Evolutionary conservation across 2,113 vertebrate species (phyloP).

Genomic region (Numenius arquata): DNA sequence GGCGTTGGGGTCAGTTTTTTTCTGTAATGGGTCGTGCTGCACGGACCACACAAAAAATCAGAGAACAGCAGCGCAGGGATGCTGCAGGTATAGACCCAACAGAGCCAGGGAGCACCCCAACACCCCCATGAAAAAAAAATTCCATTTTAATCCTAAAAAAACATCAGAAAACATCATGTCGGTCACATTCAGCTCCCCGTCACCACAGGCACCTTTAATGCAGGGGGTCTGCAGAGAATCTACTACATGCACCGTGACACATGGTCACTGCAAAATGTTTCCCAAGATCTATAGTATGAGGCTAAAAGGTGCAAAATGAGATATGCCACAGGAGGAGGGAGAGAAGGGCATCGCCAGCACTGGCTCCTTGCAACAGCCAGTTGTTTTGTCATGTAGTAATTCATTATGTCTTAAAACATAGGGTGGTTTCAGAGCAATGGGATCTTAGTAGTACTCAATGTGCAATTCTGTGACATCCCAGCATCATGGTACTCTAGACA

Average conservation of each 20-base stretch:
- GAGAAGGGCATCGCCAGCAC: background rate
- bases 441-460: background rate
- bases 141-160: background rate
- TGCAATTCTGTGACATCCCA: background rate
- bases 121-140: background rate
- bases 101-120: background rate
- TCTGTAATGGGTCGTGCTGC: background rate
- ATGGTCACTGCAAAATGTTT: rapidly evolving
- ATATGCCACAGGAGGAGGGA: background rate
- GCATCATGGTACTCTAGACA: background rate
- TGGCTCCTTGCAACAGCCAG: background rate
- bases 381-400: conserved; percentile 11
- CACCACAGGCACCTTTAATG: background rate
- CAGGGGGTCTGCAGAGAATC: background rate
- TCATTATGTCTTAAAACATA: background rate
- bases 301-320: background rate
- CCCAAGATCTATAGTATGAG: background rate
- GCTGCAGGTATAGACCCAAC: background rate
- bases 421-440: background rate
- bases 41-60: background rate
- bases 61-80: rapidly evolving
- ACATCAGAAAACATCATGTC: rapidly evolving
- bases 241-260: rapidly evolving
- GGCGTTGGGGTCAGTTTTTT: background rate
- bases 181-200: background rate